Evolutionary conservation across 1,140 invertebrate genomes (phyloP).

Genomic region (Drosophila guanche): DNA sequence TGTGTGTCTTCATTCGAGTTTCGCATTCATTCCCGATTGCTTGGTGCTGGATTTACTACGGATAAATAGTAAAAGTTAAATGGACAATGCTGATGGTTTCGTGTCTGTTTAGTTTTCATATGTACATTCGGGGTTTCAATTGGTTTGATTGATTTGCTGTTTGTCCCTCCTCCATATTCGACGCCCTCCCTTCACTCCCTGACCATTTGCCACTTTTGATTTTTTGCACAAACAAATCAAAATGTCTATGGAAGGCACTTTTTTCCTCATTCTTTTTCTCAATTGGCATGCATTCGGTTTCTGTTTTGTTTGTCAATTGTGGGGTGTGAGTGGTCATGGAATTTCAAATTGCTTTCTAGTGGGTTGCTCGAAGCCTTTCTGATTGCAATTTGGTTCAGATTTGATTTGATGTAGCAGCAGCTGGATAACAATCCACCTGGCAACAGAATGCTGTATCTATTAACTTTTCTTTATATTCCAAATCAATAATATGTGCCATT

Average conservation of each 20-base stretch:
- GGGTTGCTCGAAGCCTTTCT: constrained; percentile 53
- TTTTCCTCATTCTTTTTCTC: constrained; percentile 20
- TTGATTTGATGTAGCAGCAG: constrained; percentile 25
- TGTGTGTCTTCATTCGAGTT: constrained; percentile 8
- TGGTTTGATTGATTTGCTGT: constrained; percentile 63
- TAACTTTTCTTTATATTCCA: no score
- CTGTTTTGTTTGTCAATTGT: constrained; percentile 25
- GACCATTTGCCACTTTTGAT: constrained; percentile 60
- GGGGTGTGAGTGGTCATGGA: constrained; percentile 60
- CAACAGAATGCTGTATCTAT: neutral
- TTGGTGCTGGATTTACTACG: no score
- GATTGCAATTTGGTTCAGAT: constrained; percentile 39
- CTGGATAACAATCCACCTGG: constrained; percentile 33
- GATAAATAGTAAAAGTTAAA: constrained; percentile 11
- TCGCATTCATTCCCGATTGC: neutral
- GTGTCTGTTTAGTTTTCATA: constrained; percentile 48
- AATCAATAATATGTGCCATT: neutral
- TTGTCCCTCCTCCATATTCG: neutral
- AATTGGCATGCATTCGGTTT: constrained; percentile 47
- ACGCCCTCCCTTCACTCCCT: constrained; percentile 10
- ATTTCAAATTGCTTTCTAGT: constrained; percentile 65
- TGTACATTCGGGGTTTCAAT: constrained; percentile 38
- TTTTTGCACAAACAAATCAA: constrained; percentile 63
- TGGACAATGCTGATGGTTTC: constrained; percentile 7
- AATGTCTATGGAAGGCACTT: constrained; percentile 25